Evolutionary conservation across 1,140 invertebrate genomes (phyloP).

Genomic region (Melanaphis sacchari): DNA sequence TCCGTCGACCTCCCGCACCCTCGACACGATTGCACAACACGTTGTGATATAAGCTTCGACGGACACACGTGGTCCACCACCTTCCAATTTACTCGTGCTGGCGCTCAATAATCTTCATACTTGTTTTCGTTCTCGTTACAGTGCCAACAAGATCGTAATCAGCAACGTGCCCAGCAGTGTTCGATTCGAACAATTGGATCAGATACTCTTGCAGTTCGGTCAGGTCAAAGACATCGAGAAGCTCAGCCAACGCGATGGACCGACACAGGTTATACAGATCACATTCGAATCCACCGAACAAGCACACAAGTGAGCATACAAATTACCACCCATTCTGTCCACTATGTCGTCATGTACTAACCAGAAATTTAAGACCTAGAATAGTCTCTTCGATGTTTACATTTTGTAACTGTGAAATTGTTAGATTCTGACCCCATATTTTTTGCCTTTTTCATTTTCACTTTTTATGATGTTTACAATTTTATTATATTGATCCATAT

Average conservation of each 20-base stretch:
- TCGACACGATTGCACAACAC: not conserved
- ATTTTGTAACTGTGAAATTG: too few species aligned
- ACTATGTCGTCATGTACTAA: too few species aligned
- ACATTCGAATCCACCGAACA: conserved; percentile 83
- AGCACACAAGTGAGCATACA: conserved; percentile 27
- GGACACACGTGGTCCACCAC: not conserved
- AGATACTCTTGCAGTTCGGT: conserved; percentile 79
- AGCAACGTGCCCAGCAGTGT: conserved; percentile 83
- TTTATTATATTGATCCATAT: not conserved
- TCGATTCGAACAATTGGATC: conserved; percentile 84
- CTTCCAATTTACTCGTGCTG: not conserved
- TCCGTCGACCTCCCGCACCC: not conserved
- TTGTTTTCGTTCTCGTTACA: conserved; percentile 63
- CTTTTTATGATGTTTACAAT: not conserved
- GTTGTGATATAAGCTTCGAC: not conserved
- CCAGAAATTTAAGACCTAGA: not conserved
- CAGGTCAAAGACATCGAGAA: conserved; percentile 85
- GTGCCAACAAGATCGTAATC: conserved; percentile 77
- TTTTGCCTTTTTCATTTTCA: not conserved
- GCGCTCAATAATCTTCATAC: not conserved
- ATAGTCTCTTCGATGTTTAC: not conserved
- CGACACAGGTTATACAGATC: conserved; percentile 80
- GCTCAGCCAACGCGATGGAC: conserved; percentile 66
- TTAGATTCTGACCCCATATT: too few species aligned
- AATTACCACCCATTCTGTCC: not conserved